These are phyloP conservation scores for Coelogynopora nodosa DNA, from an alignment of 2,888 invertebrate genomes.

Conservation along the genomic window DNA sequence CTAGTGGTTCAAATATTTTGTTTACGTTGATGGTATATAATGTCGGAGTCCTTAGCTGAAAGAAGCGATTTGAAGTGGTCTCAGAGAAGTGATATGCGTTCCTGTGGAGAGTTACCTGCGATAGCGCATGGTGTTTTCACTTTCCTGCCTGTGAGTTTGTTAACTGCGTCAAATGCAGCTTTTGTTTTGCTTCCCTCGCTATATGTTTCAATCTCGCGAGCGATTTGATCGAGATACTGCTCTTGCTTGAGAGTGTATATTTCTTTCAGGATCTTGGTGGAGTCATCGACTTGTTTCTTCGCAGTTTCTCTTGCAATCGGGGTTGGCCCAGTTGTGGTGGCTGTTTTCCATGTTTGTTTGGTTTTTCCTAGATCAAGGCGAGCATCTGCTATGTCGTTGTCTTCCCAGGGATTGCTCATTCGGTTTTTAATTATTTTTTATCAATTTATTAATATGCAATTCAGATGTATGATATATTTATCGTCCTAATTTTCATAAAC, in stretches of 20 bases:
- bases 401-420: background rate
- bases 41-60: background rate
- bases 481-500: too few species aligned
- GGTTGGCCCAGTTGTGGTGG: background rate
- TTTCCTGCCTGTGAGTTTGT: constrained; percentile 12
- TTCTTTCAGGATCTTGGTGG: constrained; percentile 3
- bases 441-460: too few species aligned
- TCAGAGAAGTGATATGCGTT: constrained; percentile 17
- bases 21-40: constrained; percentile 19
- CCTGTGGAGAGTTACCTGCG: constrained; percentile 24
- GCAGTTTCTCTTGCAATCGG: background rate
- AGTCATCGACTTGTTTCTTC: background rate
- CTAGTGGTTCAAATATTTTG: constrained; percentile 12
- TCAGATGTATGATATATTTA: too few species aligned
- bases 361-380: background rate
- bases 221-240: constrained; percentile 13
- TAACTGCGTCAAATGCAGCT: background rate
- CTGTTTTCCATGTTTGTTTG: background rate
- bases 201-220: background rate
- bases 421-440: background rate
- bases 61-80: constrained; percentile 25
- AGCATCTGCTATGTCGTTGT: background rate
- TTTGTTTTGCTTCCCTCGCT: background rate
- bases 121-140: background rate
- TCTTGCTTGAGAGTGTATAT: constrained; percentile 28